Evolutionary conservation across 30 jellyfish, hydroid and myxozoan genomes (phyloP).

Genomic region (Hydra vulgaris): DNA sequence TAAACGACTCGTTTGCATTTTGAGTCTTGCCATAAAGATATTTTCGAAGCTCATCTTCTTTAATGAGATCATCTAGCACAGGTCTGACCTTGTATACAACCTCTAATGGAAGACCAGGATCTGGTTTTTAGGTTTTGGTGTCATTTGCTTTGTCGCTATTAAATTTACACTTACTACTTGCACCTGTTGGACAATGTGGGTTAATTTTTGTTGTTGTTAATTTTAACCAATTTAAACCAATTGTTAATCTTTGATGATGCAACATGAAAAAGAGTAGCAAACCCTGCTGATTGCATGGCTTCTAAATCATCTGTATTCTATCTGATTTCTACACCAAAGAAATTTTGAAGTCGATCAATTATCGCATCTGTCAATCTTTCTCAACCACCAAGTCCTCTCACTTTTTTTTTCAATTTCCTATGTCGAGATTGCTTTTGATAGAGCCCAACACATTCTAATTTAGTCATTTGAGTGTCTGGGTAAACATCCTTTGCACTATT

Average conservation of each 20-base stretch:
- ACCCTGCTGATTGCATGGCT: slow-evolving; percentile 31
- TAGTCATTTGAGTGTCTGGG: slow-evolving; percentile 10
- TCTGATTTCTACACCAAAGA: slow-evolving; percentile 29
- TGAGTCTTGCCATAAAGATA: slow-evolving; percentile 37
- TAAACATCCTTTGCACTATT: slow-evolving; percentile 5
- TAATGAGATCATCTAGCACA: slow-evolving; percentile 25
- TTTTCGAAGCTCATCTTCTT: slow-evolving; percentile 20
- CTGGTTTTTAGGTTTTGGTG: slow-evolving; percentile 13
- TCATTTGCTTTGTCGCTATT: slow-evolving; percentile 32
- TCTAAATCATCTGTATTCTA: slow-evolving; percentile 21
- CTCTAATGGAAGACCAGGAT: slow-evolving; percentile 23
- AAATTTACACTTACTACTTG: slow-evolving; percentile 28
- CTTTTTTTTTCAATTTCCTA: slow-evolving; percentile 17
- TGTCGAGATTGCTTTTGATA: not conserved
- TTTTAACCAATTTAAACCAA: too few relatives aligned
- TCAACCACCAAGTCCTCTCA: slow-evolving; percentile 26
- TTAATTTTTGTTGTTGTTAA: too few relatives aligned
- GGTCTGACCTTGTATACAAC: slow-evolving; percentile 23
- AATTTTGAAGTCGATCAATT: slow-evolving; percentile 33
- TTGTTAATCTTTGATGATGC: slow-evolving; percentile 29
- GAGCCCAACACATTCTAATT: slow-evolving; percentile 16
- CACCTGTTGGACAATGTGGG: slow-evolving; percentile 28
- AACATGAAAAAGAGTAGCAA: slow-evolving; percentile 35
- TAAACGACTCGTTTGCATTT: slow-evolving; percentile 39
- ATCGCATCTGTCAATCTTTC: slow-evolving; percentile 23